Evolutionary conservation across 2,113 vertebrate genomes (phyloP).

Genomic region (Sakesphorus luctuosus): DNA sequence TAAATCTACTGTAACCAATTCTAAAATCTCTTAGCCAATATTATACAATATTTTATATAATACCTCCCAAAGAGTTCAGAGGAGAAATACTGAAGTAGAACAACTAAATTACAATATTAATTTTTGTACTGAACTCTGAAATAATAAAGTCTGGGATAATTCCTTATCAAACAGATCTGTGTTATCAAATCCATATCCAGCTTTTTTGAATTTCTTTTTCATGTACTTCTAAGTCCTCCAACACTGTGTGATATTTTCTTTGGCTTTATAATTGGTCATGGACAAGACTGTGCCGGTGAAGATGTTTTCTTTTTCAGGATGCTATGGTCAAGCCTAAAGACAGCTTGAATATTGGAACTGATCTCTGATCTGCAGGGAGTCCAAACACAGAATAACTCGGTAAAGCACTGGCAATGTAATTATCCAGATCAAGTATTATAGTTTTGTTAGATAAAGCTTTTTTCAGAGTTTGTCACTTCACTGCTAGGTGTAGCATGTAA

Average conservation of each 20-base stretch:
- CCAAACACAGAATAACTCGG: not conserved
- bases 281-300: not conserved
- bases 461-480: not conserved
- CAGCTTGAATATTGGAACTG: not conserved
- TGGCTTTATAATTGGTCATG: not conserved
- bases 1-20: not conserved
- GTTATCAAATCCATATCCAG: not conserved
- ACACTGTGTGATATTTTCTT: not conserved
- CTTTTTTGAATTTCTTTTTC: not conserved
- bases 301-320: not conserved
- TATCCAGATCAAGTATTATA: not conserved
- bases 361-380: not conserved
- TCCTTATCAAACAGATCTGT: not conserved
- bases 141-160: not conserved
- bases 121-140: not conserved
- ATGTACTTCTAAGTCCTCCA: not conserved
- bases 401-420: not conserved
- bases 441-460: not conserved
- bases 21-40: not conserved
- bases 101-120: not conserved
- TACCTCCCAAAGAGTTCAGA: not conserved
- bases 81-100: not conserved
- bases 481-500: not conserved
- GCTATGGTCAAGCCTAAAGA: not conserved
- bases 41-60: not conserved